These are phyloP conservation scores for Brachionus sp. DNA, from an alignment of 1,140 invertebrate genomes.

Conservation along the genomic window DNA sequence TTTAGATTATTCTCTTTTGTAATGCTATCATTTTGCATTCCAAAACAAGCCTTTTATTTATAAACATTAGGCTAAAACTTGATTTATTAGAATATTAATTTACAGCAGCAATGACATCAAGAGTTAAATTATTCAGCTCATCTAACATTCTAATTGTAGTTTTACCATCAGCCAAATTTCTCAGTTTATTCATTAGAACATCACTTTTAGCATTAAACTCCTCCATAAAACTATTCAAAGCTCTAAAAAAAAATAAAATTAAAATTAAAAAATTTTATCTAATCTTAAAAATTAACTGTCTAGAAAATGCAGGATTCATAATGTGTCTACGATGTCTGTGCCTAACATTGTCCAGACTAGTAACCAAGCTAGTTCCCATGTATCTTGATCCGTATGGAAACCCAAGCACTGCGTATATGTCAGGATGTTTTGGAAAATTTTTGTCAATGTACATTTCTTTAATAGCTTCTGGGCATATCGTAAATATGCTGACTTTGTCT, in stretches of 20 bases:
- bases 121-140: conserved; percentile 20
- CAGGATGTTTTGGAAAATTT: conserved; percentile 20
- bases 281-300: background rate
- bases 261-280: background rate
- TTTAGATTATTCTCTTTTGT: background rate
- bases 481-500: conserved; percentile 6
- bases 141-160: background rate
- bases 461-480: background rate
- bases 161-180: background rate
- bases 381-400: conserved; percentile 3
- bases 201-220: conserved; percentile 36
- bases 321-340: background rate
- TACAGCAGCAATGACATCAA: conserved; percentile 35
- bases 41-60: background rate
- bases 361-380: conserved; percentile 23
- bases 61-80: background rate
- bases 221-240: conserved; percentile 6
- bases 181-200: background rate
- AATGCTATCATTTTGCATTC: conserved; percentile 9
- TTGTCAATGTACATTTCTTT: conserved; percentile 26
- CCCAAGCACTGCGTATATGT: background rate
- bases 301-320: conserved; percentile 28
- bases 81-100: background rate
- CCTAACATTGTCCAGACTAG: background rate
- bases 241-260: background rate